Evolutionary conservation across 2,113 vertebrate species (phyloP), one percentile per base, ranked within the genome.

Genomic region (Lates calcarifer): DNA sequence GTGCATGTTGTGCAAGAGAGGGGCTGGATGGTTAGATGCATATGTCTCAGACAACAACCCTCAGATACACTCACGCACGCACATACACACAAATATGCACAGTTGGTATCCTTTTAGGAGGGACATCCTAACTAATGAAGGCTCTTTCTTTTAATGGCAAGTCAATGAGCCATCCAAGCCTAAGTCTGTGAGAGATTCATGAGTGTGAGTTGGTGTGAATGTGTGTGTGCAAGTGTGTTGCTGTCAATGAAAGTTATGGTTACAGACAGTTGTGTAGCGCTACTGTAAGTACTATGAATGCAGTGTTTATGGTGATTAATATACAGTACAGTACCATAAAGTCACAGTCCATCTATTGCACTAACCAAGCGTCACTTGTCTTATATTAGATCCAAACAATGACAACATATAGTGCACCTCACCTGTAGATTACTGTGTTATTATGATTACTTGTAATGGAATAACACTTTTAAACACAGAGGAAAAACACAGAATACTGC

Each of bases 81-180:
- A 63, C 28, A 14, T 37, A n/a, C 81, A 80, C 18, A 35, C 29
- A 67, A 17, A 80, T 49, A 65, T 63, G 39, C 70, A 73, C 66
- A 71, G 78, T 77, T 64, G 57, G 74, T 51, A 37, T 79, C 76
- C 63, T 82, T 67, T 86, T 55, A 68, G 37, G 45, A 67, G 63
- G 69, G 57, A 75, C 62, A 79, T 76, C 79, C 76, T 74, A 86
- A 84, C 81, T 86, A 90, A 90, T 86, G 87, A 87, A 79, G 70
- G 57, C 77, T 63, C 77, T 77, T 77, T 77, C 47, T 72, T 84
- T 84, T 92, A 90, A 89, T 85, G 79, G 77, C 70, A 80, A 78
- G 75, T 81, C 86, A 90, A 91, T 89, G 89, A 91, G 86, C 74
- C 87, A 35, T 85, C 43, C 60, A 74, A 61, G 81, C 64, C 58